Conservation (phyloP, 2,888 invertebrate genomes). For the Bellardia pandia region DNA sequence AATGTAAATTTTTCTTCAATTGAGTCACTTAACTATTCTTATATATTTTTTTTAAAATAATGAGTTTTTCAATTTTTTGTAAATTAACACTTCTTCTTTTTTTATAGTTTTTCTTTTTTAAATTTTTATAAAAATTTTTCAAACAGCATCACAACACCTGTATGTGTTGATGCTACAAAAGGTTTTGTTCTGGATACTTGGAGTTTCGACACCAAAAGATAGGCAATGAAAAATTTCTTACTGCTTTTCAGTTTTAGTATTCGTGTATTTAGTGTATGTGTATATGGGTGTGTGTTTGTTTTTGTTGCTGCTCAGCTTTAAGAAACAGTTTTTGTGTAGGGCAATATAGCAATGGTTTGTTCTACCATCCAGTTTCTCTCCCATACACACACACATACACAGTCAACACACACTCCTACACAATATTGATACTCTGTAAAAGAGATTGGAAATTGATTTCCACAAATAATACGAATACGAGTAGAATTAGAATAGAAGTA, state of each 20-base stretch:
- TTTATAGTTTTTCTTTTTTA: background rate
- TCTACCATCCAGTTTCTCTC: conserved; percentile 8
- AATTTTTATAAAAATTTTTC: conserved; percentile 10
- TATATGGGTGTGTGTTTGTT: conserved; percentile 12
- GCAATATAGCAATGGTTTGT: background rate
- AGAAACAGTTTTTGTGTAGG: background rate
- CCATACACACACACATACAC: background rate
- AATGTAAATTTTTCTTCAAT: conserved; percentile 13
- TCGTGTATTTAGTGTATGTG: background rate
- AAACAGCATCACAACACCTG: conserved; percentile 66
- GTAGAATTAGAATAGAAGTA: background rate
- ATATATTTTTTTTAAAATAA: background rate
- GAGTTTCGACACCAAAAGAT: conserved; percentile 68
- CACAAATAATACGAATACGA: conserved; percentile 34
- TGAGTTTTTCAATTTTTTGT: conserved; percentile 18
- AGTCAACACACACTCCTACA: background rate
- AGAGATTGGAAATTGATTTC: conserved; percentile 65
- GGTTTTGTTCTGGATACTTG: conserved; percentile 70
- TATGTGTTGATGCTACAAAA: conserved; percentile 70
- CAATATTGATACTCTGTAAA: background rate
- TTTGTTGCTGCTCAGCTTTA: conserved; percentile 24
- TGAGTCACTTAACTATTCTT: conserved; percentile 5
- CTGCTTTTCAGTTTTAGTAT: background rate
- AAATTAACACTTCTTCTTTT: conserved; percentile 11
- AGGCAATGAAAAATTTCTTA: conserved; percentile 64